These are phyloP conservation scores for Ericerus pela DNA, from an alignment of 1,140 invertebrate species.

Conservation along the genomic window DNA sequence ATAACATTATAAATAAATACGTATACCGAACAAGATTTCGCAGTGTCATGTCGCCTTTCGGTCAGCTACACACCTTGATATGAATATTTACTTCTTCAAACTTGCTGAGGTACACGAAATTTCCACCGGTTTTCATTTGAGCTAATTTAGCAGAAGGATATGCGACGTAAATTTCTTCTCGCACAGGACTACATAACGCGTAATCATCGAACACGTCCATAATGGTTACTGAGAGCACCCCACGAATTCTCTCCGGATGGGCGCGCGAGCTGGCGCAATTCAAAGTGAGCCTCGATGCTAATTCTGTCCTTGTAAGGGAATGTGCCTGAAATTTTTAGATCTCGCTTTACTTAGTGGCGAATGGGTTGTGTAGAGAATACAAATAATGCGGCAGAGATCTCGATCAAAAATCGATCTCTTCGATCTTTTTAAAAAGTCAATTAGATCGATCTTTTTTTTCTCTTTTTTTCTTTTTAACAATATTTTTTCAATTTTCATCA, in stretches of 20 bases:
- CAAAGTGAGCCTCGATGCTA: conserved; percentile 72
- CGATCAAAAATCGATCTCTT: no score
- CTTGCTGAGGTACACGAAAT: conserved; percentile 81
- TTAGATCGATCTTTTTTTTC: no score
- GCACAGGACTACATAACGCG: conserved; percentile 50
- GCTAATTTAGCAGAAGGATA: conserved; percentile 78
- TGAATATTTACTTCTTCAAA: conserved; percentile 81
- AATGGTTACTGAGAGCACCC: conserved; percentile 54
- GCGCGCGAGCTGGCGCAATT: conserved; percentile 72
- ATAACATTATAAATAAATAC: no score
- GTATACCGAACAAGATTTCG: no score
- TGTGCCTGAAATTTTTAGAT: conserved; percentile 47
- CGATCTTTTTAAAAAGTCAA: not conserved
- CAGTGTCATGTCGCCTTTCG: no score
- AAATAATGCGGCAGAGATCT: conserved; percentile 2
- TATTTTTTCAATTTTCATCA: no score
- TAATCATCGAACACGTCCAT: conserved; percentile 85
- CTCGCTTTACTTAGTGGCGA: not conserved
- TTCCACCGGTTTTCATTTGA: conserved; percentile 75
- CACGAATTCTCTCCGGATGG: conserved; percentile 53
- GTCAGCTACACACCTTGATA: conserved; percentile 54
- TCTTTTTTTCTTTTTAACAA: no score
- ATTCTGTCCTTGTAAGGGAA: conserved; percentile 59
- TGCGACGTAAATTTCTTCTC: conserved; percentile 73
- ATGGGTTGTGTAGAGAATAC: not conserved